Evolutionary conservation across 2,797 vertebrate species (phyloP).

Genomic region (Podargus strigoides): DNA sequence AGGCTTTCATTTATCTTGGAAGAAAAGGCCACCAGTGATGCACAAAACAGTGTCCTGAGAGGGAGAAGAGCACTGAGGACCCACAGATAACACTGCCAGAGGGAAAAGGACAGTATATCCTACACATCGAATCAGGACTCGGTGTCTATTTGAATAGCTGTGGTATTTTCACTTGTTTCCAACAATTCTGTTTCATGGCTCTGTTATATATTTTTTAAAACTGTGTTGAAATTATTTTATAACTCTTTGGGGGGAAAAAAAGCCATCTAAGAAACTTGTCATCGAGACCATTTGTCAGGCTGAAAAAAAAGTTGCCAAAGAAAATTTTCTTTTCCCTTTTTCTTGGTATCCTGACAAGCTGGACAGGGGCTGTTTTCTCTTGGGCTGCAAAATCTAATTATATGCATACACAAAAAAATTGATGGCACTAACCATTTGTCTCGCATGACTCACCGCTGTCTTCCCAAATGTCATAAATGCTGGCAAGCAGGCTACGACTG

Average conservation of each 20-base stretch:
- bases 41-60: background rate
- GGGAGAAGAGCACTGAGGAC: background rate
- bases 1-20: background rate
- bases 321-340: background rate
- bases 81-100: background rate
- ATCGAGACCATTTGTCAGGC: background rate
- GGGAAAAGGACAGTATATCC: background rate
- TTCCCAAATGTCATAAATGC: conserved; percentile 48
- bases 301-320: background rate
- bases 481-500: conserved; percentile 28
- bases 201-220: background rate
- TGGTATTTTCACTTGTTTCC: background rate
- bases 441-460: conserved; percentile 43
- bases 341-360: conserved; percentile 10
- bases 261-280: background rate
- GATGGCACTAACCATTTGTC: conserved; percentile 29
- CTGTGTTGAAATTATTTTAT: background rate
- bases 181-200: background rate
- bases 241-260: background rate
- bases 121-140: background rate
- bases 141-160: background rate
- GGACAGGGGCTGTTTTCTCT: conserved; percentile 4
- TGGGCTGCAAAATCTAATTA: conserved; percentile 33
- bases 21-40: background rate
- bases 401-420: conserved; percentile 2